Percentiles rank a stretch among this genome's conserved stretches.
Evolutionary conservation across 2,113 vertebrate genomes (phyloP).

Genomic region (Vicugna pacos): DNA sequence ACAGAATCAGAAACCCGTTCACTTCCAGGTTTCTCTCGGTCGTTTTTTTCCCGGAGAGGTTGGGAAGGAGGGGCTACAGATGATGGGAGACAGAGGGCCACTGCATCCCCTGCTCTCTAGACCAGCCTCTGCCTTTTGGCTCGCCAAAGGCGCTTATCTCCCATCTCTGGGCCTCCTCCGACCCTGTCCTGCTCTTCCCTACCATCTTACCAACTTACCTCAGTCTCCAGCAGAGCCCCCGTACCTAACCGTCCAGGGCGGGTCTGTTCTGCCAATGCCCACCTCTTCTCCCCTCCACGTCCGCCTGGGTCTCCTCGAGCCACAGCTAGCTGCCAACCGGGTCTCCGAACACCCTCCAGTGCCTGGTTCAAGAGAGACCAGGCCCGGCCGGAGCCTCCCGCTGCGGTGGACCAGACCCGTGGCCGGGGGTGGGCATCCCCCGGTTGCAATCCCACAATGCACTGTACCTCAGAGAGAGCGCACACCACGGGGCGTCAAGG

Average conservation of each 20-base stretch:
- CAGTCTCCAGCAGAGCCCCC: conserved; percentile 76
- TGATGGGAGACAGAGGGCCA: neutral
- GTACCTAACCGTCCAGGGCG: neutral
- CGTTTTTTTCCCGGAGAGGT: neutral
- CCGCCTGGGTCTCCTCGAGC: conserved; percentile 51
- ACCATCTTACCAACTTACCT: conserved; percentile 88
- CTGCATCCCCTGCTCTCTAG: conserved; percentile 31
- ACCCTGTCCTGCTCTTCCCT: conserved; percentile 57
- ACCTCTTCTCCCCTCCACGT: neutral
- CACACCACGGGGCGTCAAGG: conserved; percentile 65
- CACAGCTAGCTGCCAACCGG: conserved; percentile 57
- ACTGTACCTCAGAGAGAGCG: conserved; percentile 88
- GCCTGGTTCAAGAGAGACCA: conserved; percentile 49
- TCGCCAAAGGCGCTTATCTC: neutral
- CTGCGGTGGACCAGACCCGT: neutral
- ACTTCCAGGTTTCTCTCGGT: neutral
- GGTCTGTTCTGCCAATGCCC: conserved; percentile 68
- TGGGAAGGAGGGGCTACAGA: conserved; percentile 18
- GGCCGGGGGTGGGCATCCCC: conserved; percentile 69
- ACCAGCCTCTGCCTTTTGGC: neutral
- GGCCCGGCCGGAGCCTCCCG: neutral
- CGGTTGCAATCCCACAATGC: conserved; percentile 83
- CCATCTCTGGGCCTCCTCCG: conserved; percentile 33
- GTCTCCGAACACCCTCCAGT: conserved; percentile 1
- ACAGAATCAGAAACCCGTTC: neutral